Conservation (phyloP, 1,140 invertebrate species). For the Andricus grossulariae region DNA sequence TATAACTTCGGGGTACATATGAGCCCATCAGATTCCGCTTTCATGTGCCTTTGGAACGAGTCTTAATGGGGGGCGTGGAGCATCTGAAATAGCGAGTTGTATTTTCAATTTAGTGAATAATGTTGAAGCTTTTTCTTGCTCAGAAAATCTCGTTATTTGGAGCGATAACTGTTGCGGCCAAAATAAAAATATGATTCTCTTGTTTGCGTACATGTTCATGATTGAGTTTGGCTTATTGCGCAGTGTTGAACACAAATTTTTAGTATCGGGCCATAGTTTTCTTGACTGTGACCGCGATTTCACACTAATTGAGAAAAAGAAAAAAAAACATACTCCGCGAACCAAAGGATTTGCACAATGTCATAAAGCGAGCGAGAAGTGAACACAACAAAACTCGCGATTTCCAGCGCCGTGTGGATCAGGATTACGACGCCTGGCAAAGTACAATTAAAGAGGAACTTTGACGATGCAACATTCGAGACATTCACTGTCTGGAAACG, state of each 20-base stretch:
- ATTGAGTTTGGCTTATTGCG: constrained; percentile 1
- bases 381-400: constrained; percentile 17
- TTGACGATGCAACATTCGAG: neutral
- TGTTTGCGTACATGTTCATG: constrained; percentile 13
- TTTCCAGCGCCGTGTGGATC: constrained; percentile 23
- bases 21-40: no score
- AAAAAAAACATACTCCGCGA: constrained; percentile 14
- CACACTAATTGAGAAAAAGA: constrained; percentile 16
- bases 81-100: no score
- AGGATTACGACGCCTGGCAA: neutral
- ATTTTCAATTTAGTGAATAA: neutral
- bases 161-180: neutral
- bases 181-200: constrained; percentile 7
- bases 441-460: neutral
- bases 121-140: neutral
- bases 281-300: neutral
- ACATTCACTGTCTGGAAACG: neutral
- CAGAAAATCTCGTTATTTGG: neutral
- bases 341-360: constrained; percentile 16
- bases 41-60: no score
- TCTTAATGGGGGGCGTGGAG: no score
- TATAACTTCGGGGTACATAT: no score
- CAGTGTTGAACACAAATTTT: constrained; percentile 5
- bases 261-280: neutral
- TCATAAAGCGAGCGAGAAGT: constrained; percentile 1